phyloP scores from a whole-genome alignment of 2,888 invertebrate genomes.

The Clunio marinus region DNA sequence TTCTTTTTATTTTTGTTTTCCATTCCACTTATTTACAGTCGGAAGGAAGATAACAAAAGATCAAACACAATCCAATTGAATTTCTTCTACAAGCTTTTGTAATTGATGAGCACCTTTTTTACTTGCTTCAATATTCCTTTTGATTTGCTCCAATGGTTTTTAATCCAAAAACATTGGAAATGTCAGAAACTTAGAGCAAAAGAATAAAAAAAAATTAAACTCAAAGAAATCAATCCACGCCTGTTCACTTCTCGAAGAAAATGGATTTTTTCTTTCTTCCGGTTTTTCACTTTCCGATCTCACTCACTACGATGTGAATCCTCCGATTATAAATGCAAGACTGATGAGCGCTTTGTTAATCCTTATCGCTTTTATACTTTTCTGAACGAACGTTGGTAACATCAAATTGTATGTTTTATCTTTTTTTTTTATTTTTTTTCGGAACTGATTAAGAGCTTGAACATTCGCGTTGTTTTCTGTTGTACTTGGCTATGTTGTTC shows the following conservation, averaged over 20 bases:
- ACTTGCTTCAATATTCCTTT: neutral
- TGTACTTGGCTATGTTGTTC: neutral
- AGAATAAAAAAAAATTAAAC: neutral
- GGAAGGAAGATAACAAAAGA: too few relatives aligned
- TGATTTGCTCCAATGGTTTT: neutral
- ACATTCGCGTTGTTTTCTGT: neutral
- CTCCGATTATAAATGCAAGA: constrained; percentile 22
- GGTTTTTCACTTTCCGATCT: neutral
- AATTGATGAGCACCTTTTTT: constrained; percentile 4
- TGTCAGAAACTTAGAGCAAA: neutral
- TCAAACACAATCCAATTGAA: neutral
- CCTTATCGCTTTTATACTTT: constrained; percentile 33
- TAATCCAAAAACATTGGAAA: constrained; percentile 5
- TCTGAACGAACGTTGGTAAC: neutral
- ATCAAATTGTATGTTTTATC: neutral
- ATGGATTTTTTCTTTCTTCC: neutral
- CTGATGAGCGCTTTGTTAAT: constrained; percentile 35
- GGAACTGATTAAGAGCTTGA: neutral
- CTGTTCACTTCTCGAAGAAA: neutral
- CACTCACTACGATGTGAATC: constrained; percentile 8
- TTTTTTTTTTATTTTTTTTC: too few relatives aligned
- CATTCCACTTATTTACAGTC: too few relatives aligned
- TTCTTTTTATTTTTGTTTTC: too few relatives aligned
- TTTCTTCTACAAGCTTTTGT: neutral
- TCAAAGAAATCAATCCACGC: neutral